Conservation (phyloP, 2,797 vertebrate species). For the Vireo griseus region DNA sequence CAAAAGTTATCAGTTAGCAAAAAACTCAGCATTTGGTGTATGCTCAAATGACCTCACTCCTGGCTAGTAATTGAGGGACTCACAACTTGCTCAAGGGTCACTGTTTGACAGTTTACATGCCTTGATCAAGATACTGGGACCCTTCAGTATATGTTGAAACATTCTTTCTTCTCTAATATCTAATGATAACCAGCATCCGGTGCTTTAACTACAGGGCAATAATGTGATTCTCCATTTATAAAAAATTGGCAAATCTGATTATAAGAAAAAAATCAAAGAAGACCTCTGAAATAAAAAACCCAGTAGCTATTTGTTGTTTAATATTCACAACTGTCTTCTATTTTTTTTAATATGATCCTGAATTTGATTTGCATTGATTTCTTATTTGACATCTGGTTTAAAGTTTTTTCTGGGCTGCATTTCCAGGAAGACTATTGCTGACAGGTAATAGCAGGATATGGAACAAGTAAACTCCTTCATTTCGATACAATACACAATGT, state of each 20-base stretch:
- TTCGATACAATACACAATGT: slow-evolving; percentile 66
- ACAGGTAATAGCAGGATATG: neutral
- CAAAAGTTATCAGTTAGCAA: neutral
- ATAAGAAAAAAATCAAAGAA: neutral
- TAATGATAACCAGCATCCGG: neutral
- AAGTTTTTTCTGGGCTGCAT: neutral
- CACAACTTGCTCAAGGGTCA: neutral
- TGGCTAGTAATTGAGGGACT: neutral
- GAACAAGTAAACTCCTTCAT: neutral
- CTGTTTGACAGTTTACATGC: neutral
- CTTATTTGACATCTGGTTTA: neutral
- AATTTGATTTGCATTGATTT: neutral
- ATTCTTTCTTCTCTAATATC: neutral
- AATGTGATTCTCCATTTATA: neutral
- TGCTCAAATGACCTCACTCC: neutral
- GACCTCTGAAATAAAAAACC: neutral
- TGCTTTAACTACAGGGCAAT: neutral
- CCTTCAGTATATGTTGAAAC: neutral
- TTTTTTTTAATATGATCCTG: neutral
- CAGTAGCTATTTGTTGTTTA: neutral
- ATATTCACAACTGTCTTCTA: neutral
- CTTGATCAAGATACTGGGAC: neutral
- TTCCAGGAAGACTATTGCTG: neutral
- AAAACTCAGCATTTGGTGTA: neutral
- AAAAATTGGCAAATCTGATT: neutral